A percentile compares a stretch with the other conserved stretches of the same genome.
Conservation (phyloP, 2,797 vertebrate species). For the Eulemur mongoz region DNA sequence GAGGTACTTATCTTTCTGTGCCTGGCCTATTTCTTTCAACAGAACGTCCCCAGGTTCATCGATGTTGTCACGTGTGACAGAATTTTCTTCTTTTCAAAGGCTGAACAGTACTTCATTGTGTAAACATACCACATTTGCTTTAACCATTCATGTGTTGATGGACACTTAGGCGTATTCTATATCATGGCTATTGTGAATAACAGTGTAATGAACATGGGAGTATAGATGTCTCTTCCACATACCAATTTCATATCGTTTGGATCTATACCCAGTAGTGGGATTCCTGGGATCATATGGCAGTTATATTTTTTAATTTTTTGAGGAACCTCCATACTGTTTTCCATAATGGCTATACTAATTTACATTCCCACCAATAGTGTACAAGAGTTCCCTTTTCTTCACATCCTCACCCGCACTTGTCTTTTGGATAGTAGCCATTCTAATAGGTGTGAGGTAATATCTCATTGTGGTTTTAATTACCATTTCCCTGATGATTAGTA, state of each 20-base stretch:
- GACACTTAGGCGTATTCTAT: not conserved
- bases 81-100: not conserved
- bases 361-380: not conserved
- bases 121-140: not conserved
- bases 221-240: not conserved
- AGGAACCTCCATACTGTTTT: not conserved
- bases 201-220: not conserved
- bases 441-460: not conserved
- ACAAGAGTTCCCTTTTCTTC: not conserved
- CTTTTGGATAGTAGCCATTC: not conserved
- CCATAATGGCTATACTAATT: not conserved
- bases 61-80: not conserved
- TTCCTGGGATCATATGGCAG: not conserved
- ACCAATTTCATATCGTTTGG: not conserved
- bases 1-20: not conserved
- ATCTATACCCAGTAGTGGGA: not conserved
- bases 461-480: not conserved
- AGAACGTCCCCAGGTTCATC: not conserved
- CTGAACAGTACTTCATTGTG: not conserved
- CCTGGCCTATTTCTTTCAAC: not conserved
- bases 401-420: not conserved
- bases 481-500: not conserved
- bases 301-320: not conserved
- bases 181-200: not conserved
- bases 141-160: not conserved